Base-by-base conservation (phyloP, 1,140 invertebrate species). In the Alviniconcha marisindica region DNA sequence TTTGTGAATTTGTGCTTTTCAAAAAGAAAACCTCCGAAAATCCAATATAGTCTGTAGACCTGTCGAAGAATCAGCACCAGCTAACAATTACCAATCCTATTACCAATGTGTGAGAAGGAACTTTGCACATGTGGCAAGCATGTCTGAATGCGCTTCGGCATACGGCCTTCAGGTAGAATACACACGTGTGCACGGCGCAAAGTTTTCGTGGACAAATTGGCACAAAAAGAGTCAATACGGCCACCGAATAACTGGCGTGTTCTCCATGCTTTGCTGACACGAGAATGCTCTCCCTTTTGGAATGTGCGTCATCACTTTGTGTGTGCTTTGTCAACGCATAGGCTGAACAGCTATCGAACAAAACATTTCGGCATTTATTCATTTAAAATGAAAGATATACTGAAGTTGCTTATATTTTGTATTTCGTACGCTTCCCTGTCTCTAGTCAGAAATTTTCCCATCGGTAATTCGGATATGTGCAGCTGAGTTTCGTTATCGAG, bases 261-360 rank as follows among this genome's bases (percentile, higher is more conserved):
- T 63, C 60, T 10, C 28, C 60, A 24, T 63, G 60, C 60, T 63
- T 24, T 24, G 60, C 60, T 63, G 60, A 63, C 60, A 63, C 60
- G 60, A 63, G 60, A 24, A 63, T 63, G 60, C 60, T 24, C 60
- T 63, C 21, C 60, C 60, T 24, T n/a, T 24, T 63, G 60, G 60
- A 63, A 63, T 63, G 60, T n/a, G 28, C 60, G 60, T 63, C 60
- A 63, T 63, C 60, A 63, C 28, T 63, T 63, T 63, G 60, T 63
- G 60, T 63, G 60, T 63, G 28, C 60, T 48, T 48, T 48, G 44
- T 48, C 44, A 48, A 48, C 18, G 44, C 44, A 18, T 18, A 48
- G 44, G 44, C 18, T n/a, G n/a, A n/a, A n/a, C n/a, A n/a, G n/a
- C n/a, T n/a, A n/a, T n/a, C n/a, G n/a, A n/a, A n/a, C n/a, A n/a